Evolutionary conservation across 2,797 vertebrate species (phyloP), one percentile per base, ranked within the genome.

Genomic region (Gobio occitaniae): DNA sequence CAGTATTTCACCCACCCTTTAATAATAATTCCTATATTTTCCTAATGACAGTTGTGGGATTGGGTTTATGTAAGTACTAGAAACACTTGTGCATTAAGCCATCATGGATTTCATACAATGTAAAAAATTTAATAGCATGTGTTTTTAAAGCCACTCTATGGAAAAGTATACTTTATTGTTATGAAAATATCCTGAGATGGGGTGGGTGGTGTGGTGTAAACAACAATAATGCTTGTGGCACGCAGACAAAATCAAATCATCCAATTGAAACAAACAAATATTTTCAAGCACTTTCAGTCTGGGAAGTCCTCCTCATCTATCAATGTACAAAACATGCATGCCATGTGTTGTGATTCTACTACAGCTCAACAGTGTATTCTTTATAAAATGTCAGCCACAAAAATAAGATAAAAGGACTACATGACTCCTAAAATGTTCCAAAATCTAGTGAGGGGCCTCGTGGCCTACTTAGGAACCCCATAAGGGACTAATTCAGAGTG

Each of bases 171-270:
- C 4, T 61, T 25, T 61, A 6, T 63, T 63, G n/a, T 15, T 63
- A 63, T 13, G 61, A 63, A 63, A 15, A 63, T 15, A 29, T 13
- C 61, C 25, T 2, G 2, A 63, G 61, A 63, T 3, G 1, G 25
- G 4, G 44, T 12, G 4, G 11, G 4, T 3, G 15, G 17, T 2
- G 12, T 9, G 61, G 61, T 16, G 12, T 11, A 5, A 4, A 61
- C n/a, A 80, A 52, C 13, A 3, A 56, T 47, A 44, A 65, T 32
- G 17, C 32, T 76, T 68, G 11, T 80, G 78, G 29, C 44, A 80
- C 32, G 69, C 32, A 80, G 32, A 36, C 61, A 38, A 52, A 9
- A 52, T 21, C 15, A 56, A 47, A 44, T 29, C 38, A 61, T 47
- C 38, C 36, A 54, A 4, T 56, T 12, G 10, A 54, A 44, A 63